Conservation (phyloP, 1,140 invertebrate genomes). For the Odontomachus brunneus region DNA sequence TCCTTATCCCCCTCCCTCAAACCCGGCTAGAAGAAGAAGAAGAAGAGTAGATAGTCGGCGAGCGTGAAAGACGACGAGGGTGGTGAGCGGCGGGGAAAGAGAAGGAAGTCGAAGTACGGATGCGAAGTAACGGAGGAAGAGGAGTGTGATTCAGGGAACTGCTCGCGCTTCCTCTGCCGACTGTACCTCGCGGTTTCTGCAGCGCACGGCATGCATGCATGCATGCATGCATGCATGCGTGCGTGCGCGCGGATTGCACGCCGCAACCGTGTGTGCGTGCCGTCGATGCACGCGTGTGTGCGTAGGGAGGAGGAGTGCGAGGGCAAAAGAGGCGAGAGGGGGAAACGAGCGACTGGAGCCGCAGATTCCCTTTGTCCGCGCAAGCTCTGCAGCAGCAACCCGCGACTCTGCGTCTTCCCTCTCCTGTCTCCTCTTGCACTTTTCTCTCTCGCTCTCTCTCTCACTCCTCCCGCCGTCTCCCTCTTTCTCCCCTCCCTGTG, state of each 20-base stretch:
- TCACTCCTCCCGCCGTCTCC: slow-evolving; percentile 19
- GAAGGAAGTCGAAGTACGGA: slow-evolving; percentile 17
- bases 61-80: neutral
- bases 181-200: slow-evolving; percentile 75
- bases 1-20: slow-evolving; percentile 57
- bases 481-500: slow-evolving; percentile 5
- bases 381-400: slow-evolving; percentile 71
- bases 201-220: slow-evolving; percentile 55
- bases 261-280: neutral
- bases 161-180: slow-evolving; percentile 70
- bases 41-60: slow-evolving; percentile 3
- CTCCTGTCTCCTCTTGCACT: slow-evolving; percentile 2
- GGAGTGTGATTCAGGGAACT: slow-evolving; percentile 17
- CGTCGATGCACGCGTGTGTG: slow-evolving; percentile 38
- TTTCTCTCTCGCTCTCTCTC: neutral
- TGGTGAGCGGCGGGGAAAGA: neutral
- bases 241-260: neutral
- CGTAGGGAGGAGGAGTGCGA: slow-evolving; percentile 30
- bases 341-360: slow-evolving; percentile 75
- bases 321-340: slow-evolving; percentile 48
- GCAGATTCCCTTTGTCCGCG: slow-evolving; percentile 82
- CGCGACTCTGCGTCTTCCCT: slow-evolving; percentile 62
- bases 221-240: slow-evolving; percentile 19
- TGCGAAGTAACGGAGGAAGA: slow-evolving; percentile 52
- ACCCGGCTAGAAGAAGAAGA: slow-evolving; percentile 54